A percentile compares a stretch with the other conserved stretches of the same genome.
phyloP scores from a whole-genome alignment of 2,113 vertebrate species.

The Epinephelus fuscoguttatus region DNA sequence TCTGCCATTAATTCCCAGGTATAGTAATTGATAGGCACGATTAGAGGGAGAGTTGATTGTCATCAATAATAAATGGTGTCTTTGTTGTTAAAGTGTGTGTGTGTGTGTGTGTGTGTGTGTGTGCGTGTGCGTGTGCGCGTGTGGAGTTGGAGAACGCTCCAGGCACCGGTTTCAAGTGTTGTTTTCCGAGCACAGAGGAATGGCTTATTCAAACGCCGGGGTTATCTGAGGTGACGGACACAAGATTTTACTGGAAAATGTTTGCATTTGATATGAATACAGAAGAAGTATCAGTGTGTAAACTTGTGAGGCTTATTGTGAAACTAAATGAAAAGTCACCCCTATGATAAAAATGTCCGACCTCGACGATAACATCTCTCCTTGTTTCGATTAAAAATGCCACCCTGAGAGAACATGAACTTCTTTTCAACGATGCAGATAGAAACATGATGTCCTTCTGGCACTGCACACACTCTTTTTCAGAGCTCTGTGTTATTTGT shows the following conservation, averaged over 20 bases:
- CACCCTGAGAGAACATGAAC: constrained; percentile 28
- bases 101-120: not conserved
- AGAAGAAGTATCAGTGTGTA: constrained; percentile 14
- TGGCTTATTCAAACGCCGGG: constrained; percentile 55
- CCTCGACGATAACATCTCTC: constrained; percentile 3
- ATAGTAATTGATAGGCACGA: constrained; percentile 45
- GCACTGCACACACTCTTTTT: not conserved
- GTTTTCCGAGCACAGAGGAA: constrained; percentile 59
- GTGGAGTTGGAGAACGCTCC: constrained; percentile 35
- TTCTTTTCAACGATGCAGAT: constrained; percentile 16
- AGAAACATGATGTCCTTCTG: constrained; percentile 19
- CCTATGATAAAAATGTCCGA: constrained; percentile 9
- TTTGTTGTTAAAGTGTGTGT: constrained; percentile 31
- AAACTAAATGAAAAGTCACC: constrained; percentile 12
- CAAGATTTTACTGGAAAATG: constrained; percentile 47
- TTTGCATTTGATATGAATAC: constrained; percentile 5
- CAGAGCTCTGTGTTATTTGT: constrained; percentile 3
- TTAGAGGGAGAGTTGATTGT: constrained; percentile 56
- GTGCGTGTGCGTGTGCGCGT: not conserved
- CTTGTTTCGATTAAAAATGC: constrained; percentile 15
- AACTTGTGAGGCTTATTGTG: not conserved
- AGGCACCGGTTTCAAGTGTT: constrained; percentile 68
- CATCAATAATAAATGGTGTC: constrained; percentile 64
- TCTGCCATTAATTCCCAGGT: constrained; percentile 34
- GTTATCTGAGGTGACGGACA: constrained; percentile 71